Percentiles rank a stretch among this genome's conserved stretches.
Conservation (phyloP, 1,140 invertebrate species). For the Colletes latitarsis region DNA sequence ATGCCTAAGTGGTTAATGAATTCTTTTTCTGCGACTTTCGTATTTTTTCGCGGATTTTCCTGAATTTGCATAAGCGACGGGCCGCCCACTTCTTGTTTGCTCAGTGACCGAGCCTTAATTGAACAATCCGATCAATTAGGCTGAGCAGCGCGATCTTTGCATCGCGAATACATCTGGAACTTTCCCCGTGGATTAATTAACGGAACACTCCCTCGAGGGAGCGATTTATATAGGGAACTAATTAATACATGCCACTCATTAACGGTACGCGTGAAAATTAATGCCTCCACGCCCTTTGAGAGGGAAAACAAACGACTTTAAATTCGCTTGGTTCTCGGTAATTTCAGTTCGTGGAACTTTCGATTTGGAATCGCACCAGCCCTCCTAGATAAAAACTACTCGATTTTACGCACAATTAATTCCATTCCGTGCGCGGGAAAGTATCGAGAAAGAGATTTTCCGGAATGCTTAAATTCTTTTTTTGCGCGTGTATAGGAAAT, state of each 20-base stretch:
- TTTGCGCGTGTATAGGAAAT: not conserved
- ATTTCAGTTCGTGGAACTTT: constrained; percentile 15
- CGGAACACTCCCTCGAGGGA: not conserved
- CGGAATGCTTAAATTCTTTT: not conserved
- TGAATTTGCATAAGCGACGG: constrained; percentile 27
- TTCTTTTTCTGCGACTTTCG: not conserved
- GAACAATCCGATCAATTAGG: constrained; percentile 57
- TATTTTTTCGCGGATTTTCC: constrained; percentile 5
- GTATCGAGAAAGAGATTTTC: not conserved
- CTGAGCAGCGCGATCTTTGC: constrained; percentile 37
- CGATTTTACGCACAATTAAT: constrained; percentile 8
- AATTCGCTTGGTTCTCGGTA: not conserved
- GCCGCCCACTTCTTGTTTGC: constrained; percentile 38
- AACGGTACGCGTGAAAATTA: constrained; percentile 31
- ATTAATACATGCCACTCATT: constrained; percentile 38
- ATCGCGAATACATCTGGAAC: constrained; percentile 35
- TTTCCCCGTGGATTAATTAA: constrained; percentile 30
- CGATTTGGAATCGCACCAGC: constrained; percentile 9
- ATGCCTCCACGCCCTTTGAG: constrained; percentile 25
- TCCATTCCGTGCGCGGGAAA: not conserved
- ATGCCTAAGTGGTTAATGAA: not conserved
- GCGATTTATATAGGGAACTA: constrained; percentile 27
- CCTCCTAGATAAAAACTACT: not conserved
- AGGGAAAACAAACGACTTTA: constrained; percentile 4
- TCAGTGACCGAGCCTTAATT: constrained; percentile 46